Evolutionary conservation across 2,888 invertebrate species (phyloP).

Genomic region (Abscondita cerata): DNA sequence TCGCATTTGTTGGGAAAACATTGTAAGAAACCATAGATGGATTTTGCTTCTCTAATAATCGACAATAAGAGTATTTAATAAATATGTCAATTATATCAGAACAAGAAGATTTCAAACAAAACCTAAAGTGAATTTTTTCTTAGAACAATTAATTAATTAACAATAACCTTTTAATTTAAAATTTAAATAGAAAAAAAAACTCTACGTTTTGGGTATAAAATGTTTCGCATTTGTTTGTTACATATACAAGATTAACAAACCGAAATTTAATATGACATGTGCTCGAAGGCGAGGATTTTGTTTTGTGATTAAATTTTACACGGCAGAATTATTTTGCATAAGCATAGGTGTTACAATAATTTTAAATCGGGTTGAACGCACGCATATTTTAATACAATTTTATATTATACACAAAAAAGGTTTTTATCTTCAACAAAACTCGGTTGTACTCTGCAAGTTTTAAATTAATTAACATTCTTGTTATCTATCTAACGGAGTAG

Average conservation of each 20-base stretch:
- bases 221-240: conserved; percentile 2
- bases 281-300: background rate
- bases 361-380: too few relatives aligned
- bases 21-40: too few relatives aligned
- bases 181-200: background rate
- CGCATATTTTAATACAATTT: too few relatives aligned
- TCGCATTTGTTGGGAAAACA: too few relatives aligned
- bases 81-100: too few relatives aligned
- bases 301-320: conserved; percentile 1
- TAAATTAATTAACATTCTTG: conserved; percentile 57
- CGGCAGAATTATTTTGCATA: background rate
- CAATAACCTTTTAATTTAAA: background rate
- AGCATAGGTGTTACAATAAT: too few relatives aligned
- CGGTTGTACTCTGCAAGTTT: conserved; percentile 51
- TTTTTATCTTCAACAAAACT: conserved; percentile 45
- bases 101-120: too few relatives aligned
- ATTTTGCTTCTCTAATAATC: too few relatives aligned
- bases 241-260: conserved; percentile 5
- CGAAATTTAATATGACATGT: conserved; percentile 3
- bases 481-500: conserved; percentile 53
- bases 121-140: too few relatives aligned
- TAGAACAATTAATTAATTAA: too few relatives aligned
- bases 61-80: too few relatives aligned
- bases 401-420: background rate
- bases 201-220: background rate